Percentiles rank a stretch among this genome's conserved stretches.
Conservation (phyloP, 53 echinoderm and acorn worm genomes). For the Luidia sarsii region DNA sequence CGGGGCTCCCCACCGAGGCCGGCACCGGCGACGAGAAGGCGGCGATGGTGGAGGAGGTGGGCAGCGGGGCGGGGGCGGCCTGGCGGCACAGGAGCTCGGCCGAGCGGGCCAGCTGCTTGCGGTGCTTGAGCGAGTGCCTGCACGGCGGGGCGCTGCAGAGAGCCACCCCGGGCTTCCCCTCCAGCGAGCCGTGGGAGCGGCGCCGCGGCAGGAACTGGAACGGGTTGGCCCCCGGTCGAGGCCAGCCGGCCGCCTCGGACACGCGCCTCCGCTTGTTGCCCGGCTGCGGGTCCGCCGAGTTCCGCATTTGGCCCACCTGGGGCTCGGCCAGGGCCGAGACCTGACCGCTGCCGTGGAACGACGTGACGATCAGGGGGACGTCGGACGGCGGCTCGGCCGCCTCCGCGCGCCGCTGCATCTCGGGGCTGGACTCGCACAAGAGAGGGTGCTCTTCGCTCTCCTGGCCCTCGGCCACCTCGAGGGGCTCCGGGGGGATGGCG, state of each 20-base stretch:
- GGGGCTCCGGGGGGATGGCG: background rate
- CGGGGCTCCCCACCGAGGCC: background rate
- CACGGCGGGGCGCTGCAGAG: constrained; percentile 38
- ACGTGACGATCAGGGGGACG: constrained; percentile 39
- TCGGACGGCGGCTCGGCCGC: background rate
- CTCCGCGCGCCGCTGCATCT: background rate
- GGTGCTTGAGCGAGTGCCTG: constrained; percentile 44
- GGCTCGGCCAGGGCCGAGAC: constrained; percentile 15
- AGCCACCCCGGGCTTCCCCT: constrained; percentile 32
- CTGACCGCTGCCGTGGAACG: constrained; percentile 52
- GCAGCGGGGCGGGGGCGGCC: constrained; percentile 3
- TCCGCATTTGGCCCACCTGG: constrained; percentile 36
- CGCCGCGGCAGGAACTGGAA: constrained; percentile 38
- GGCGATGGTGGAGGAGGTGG: constrained; percentile 24
- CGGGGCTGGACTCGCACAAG: background rate
- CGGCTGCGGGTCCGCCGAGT: constrained; percentile 3
- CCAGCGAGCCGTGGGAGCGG: constrained; percentile 43
- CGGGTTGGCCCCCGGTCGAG: constrained; percentile 37
- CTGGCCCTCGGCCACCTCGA: background rate
- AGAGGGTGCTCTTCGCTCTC: constrained; percentile 23
- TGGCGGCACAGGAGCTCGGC: constrained; percentile 24
- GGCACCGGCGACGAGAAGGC: constrained; percentile 13
- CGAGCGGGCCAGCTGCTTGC: constrained; percentile 38
- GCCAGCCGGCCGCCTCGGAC: constrained; percentile 8
- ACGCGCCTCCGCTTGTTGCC: constrained; percentile 1